Percentiles rank a stretch among this genome's conserved stretches.
Conservation (phyloP, 2,113 vertebrate species). For the Cyanoramphus novaezelandiae region DNA sequence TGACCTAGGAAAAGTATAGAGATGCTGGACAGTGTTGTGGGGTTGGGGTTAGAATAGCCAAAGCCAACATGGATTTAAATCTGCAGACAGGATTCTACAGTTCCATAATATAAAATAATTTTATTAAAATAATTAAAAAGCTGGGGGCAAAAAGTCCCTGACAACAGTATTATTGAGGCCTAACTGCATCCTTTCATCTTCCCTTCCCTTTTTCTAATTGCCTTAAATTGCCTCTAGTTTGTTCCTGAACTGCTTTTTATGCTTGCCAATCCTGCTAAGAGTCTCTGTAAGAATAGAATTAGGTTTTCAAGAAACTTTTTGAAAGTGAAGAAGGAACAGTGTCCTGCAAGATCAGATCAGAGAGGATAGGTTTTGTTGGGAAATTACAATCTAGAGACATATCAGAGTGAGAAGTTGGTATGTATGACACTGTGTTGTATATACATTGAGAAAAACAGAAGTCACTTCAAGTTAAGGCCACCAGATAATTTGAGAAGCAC, state of each 20-base stretch:
- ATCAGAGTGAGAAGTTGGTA: neutral
- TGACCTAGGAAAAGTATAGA: neutral
- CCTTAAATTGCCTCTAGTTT: neutral
- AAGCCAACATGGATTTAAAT: neutral
- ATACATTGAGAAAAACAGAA: neutral
- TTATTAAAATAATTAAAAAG: neutral
- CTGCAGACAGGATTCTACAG: neutral
- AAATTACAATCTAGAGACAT: neutral
- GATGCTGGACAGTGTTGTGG: neutral
- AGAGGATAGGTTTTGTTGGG: neutral
- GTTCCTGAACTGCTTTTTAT: neutral
- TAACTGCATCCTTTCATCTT: neutral
- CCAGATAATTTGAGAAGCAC: neutral
- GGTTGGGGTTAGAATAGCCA: neutral
- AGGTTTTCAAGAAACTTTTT: neutral
- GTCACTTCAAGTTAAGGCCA: neutral
- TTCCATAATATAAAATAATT: neutral
- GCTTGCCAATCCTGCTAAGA: neutral
- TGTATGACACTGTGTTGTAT: neutral
- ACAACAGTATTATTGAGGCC: neutral
- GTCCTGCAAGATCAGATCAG: neutral
- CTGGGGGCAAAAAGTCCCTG: rapidly evolving
- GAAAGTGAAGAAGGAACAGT: neutral
- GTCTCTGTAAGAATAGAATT: neutral
- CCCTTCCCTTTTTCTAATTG: neutral